Base-by-base conservation (phyloP, 2,113 vertebrate species). In the Dasyornis broadbenti region DNA sequence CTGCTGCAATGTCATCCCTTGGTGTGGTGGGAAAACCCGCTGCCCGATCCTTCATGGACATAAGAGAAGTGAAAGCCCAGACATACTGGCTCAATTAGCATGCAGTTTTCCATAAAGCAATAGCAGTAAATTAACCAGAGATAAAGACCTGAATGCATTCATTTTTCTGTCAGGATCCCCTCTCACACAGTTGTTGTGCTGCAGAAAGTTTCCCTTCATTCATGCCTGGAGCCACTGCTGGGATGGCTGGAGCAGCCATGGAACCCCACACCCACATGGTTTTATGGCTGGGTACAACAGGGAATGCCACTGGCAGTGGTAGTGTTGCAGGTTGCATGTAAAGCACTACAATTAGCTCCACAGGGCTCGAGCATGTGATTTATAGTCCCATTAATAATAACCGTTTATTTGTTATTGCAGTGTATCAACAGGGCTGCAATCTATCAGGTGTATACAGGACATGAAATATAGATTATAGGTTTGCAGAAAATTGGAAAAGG, bases 21-120 rank as follows among this genome's bases (percentile, higher is more conserved):
- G 27, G 63, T 24, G 40, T 44, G 37, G 28, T 61, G 20, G 24
- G 26, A 56, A 72, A 85, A 50, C 69, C 70, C 64, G 9, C 76
- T 40, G 60, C 69, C 73, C 0, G 0, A 52, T 85, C 40, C 69
- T 57, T 20, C 4, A 2, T 2, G 0, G 59, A 0, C 0, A 10
- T 22, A 28, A 68, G 64, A 59, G 60, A 77, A 73, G 23, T 7
- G 19, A 70, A 56, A 40, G 33, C 33, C 35, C 27, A 52, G 44
- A 26, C 18, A 7, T 16, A 42, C 17, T 64, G 26, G 39, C 40
- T 84, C 56, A 20, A 4, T 76, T 61, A 86, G 27, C 24, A 8
- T 63, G 71, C 37, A 7, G 17, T 44, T 89, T 81, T 71, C 59
- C 14, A 2, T 28, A 7, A 7, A 53, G 44, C 53, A 42, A 10